Conservation (phyloP, 2,797 vertebrate species). For the Lophura swinhoii region DNA sequence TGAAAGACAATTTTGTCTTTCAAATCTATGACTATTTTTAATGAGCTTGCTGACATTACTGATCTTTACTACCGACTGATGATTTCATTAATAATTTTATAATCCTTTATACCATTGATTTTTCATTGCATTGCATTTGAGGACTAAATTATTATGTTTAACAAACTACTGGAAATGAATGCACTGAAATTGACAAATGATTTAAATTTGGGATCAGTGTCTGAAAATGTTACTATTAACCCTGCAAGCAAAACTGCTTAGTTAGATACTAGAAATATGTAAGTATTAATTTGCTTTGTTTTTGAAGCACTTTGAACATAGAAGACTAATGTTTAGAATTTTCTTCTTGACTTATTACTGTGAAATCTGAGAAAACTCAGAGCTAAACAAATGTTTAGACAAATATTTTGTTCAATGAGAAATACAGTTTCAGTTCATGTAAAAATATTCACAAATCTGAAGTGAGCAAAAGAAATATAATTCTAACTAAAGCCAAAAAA, state of each 20-base stretch:
- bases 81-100: no score
- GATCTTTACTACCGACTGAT: no score
- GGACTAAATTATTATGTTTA: no score
- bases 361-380: neutral
- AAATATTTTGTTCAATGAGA: neutral
- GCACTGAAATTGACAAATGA: no score
- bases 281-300: neutral
- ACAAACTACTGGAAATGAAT: no score
- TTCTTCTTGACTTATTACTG: neutral
- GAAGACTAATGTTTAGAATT: neutral
- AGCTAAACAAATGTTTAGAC: neutral
- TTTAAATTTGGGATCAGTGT: no score
- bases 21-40: neutral
- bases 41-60: no score
- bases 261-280: neutral
- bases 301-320: neutral
- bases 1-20: neutral
- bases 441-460: neutral
- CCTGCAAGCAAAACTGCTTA: no score
- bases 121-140: no score
- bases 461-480: neutral
- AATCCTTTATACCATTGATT: no score
- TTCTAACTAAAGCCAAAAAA: neutral
- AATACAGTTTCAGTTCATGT: neutral
- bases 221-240: no score